Evolutionary conservation across 2,113 vertebrate species (phyloP).

Genomic region (Pelmatolapia mariae): DNA sequence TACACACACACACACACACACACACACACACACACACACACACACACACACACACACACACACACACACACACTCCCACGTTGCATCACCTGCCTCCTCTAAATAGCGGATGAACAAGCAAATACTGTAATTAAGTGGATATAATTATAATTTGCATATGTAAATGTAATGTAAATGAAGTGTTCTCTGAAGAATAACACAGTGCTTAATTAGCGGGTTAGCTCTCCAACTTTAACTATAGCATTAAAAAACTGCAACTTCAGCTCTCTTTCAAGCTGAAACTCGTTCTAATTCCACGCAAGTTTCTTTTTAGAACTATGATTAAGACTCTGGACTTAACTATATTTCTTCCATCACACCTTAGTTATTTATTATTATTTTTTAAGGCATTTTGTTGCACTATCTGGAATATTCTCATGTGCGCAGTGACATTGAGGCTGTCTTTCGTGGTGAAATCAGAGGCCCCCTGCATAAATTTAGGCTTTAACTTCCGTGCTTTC

Average conservation of each 20-base stretch:
- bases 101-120: constrained; percentile 39
- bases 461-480: neutral
- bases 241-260: neutral
- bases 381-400: neutral
- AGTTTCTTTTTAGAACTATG: neutral
- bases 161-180: constrained; percentile 52
- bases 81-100: constrained; percentile 1
- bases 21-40: neutral
- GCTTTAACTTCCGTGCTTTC: neutral
- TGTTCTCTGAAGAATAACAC: constrained; percentile 24
- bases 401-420: neutral
- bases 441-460: neutral
- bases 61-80: neutral
- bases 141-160: constrained; percentile 51
- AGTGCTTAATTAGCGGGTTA: constrained; percentile 21
- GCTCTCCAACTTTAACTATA: neutral
- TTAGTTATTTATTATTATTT: neutral
- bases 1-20: neutral
- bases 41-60: neutral
- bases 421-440: neutral
- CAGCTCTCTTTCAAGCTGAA: neutral
- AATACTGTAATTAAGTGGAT: constrained; percentile 47
- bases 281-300: neutral
- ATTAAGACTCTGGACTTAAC: neutral
- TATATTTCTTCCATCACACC: neutral